Percentiles rank a stretch among this genome's conserved stretches.
Conservation (phyloP, 1,140 invertebrate genomes). For the Drosophila serrata region DNA sequence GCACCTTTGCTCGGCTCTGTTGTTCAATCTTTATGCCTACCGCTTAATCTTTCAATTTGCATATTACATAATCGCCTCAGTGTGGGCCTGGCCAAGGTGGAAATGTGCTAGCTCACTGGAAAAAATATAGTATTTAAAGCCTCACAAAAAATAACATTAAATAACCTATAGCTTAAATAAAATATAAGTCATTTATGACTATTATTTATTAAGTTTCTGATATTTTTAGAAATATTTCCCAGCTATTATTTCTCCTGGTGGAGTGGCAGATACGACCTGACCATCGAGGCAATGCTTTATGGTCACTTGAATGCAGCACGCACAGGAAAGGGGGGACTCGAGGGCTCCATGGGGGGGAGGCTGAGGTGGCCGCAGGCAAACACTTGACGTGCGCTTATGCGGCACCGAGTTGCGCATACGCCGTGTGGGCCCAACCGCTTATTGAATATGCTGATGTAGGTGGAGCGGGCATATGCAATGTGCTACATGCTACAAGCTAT, state of each 20-base stretch:
- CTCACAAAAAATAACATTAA: too few species aligned
- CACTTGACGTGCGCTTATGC: constrained; percentile 72
- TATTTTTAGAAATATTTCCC: not conserved
- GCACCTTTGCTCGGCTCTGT: constrained; percentile 1
- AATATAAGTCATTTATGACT: not conserved
- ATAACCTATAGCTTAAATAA: not conserved
- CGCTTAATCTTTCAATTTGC: constrained; percentile 78
- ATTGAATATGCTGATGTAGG: constrained; percentile 72
- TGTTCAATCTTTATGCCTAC: constrained; percentile 30
- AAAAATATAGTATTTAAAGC: not conserved
- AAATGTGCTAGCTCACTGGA: not conserved
- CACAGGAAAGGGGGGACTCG: constrained; percentile 5
- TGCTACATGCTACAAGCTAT: constrained; percentile 20
- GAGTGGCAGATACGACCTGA: constrained; percentile 30
- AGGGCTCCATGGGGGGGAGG: not conserved
- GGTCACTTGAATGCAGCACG: constrained; percentile 64
- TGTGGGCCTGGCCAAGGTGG: constrained; percentile 12
- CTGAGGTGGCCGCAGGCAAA: constrained; percentile 39
- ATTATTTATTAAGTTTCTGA: not conserved
- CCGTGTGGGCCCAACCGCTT: constrained; percentile 62
- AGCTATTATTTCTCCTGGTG: constrained; percentile 2
- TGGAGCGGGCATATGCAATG: constrained; percentile 26
- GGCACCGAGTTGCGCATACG: constrained; percentile 73
- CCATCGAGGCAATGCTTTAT: constrained; percentile 68
- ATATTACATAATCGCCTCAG: constrained; percentile 78